phyloP scores from a whole-genome alignment of 92 coral and sea anemone species.

The Plumapathes pennacea region DNA sequence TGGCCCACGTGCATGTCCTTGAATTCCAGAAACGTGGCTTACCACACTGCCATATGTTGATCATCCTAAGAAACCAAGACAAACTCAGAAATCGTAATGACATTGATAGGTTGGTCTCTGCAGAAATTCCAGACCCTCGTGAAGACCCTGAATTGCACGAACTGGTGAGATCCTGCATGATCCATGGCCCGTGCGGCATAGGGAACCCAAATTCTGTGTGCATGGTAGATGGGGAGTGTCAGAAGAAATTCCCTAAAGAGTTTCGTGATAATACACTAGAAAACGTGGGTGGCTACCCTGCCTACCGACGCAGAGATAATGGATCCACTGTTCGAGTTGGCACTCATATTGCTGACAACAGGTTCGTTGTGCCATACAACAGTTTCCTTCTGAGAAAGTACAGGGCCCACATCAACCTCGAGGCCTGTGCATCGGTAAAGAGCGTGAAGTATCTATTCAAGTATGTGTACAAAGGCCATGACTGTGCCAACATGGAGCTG shows the following conservation, averaged over 20 bases:
- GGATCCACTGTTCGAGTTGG: not conserved
- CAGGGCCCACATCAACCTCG: slow-evolving; percentile 8
- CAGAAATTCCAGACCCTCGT: not conserved
- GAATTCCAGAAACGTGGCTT: slow-evolving; percentile 8
- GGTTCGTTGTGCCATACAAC: slow-evolving; percentile 11
- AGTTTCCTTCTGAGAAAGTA: not conserved
- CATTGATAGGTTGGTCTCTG: not conserved
- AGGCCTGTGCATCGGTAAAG: not conserved
- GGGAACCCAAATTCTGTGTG: not conserved
- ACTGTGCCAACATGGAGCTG: not conserved
- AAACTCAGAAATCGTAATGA: not conserved
- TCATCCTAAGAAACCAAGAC: not conserved
- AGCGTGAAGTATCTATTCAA: slow-evolving; percentile 8
- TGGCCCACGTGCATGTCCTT: not conserved
- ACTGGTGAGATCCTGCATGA: not conserved
- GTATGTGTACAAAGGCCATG: slow-evolving; percentile 15
- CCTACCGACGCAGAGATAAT: not conserved
- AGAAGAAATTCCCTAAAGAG: not conserved
- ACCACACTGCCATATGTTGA: slow-evolving; percentile 1
- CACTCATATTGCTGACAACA: not conserved
- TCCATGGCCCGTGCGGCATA: slow-evolving; percentile 9
- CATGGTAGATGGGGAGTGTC: not conserved
- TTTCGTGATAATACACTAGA: not conserved
- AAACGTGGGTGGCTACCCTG: not conserved
- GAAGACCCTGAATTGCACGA: not conserved